phyloP scores from a whole-genome alignment of 2,888 invertebrate genomes.

The Acronicta alni region DNA sequence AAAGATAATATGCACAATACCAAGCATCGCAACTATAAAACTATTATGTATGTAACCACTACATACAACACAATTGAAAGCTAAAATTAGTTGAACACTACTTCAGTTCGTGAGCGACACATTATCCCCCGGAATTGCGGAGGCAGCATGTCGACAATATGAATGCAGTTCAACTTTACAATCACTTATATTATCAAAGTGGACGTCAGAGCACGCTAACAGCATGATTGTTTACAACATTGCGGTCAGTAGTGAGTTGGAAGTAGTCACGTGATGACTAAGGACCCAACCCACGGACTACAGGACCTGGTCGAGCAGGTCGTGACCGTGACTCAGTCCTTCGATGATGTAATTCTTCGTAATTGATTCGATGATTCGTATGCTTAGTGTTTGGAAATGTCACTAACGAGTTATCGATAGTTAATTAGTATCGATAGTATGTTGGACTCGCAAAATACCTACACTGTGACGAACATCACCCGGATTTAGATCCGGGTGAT shows the following conservation, averaged over 20 bases:
- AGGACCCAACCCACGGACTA: slow-evolving; percentile 79
- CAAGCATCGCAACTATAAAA: neutral
- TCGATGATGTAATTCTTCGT: slow-evolving; percentile 85
- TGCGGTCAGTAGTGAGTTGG: slow-evolving; percentile 78
- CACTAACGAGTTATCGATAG: slow-evolving; percentile 60
- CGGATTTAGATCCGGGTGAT: no score
- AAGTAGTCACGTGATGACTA: slow-evolving; percentile 77
- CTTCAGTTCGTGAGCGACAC: slow-evolving; percentile 37
- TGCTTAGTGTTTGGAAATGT: slow-evolving; percentile 66
- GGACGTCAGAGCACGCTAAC: slow-evolving; percentile 65
- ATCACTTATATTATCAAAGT: slow-evolving; percentile 58
- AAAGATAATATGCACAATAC: neutral
- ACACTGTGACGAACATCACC: no score
- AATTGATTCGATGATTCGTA: slow-evolving; percentile 82
- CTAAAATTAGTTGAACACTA: slow-evolving; percentile 21
- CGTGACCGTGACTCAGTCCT: slow-evolving; percentile 85
- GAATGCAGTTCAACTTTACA: slow-evolving; percentile 54
- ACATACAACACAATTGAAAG: slow-evolving; percentile 1
- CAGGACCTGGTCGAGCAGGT: slow-evolving; percentile 77
- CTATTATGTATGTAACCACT: neutral
- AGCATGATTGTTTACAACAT: slow-evolving; percentile 71
- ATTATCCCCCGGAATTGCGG: slow-evolving; percentile 53
- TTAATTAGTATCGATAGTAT: slow-evolving; percentile 2
- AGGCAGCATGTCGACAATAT: slow-evolving; percentile 47
- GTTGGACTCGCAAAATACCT: no score